Evolutionary conservation across 2,797 vertebrate genomes (phyloP).

Genomic region (Sebastes taczanowskii): DNA sequence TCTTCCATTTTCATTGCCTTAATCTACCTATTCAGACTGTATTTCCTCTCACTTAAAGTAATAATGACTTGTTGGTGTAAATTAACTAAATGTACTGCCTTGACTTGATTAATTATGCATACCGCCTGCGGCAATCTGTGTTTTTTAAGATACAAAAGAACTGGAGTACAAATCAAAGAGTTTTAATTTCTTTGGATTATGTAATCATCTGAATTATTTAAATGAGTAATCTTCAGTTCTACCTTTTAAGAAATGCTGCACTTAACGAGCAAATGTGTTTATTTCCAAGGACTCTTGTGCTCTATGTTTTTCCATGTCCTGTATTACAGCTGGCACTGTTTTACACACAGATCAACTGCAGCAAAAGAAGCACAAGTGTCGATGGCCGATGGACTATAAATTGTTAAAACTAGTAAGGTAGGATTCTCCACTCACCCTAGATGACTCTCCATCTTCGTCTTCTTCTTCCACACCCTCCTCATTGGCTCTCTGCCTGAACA

Average conservation of each 20-base stretch:
- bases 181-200: neutral
- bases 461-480: conserved; percentile 74
- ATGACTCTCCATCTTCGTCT: conserved; percentile 68
- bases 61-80: neutral
- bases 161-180: neutral
- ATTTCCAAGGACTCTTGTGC: neutral
- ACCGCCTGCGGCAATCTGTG: neutral
- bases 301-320: neutral
- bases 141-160: neutral
- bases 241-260: neutral
- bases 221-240: neutral
- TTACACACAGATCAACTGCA: neutral
- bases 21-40: neutral
- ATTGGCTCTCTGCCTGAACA: conserved; percentile 85
- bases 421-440: conserved; percentile 44
- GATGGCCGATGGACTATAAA: neutral
- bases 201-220: neutral
- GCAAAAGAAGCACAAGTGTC: neutral
- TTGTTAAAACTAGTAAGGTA: neutral
- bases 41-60: neutral
- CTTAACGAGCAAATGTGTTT: neutral
- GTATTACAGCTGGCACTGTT: neutral
- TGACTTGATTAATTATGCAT: neutral
- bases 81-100: neutral
- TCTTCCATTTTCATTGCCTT: neutral